A percentile compares a stretch with the other conserved stretches of the same genome.
Evolutionary conservation across 2,113 vertebrate genomes (phyloP).

Genomic region (Xiphophorus couchianus): DNA sequence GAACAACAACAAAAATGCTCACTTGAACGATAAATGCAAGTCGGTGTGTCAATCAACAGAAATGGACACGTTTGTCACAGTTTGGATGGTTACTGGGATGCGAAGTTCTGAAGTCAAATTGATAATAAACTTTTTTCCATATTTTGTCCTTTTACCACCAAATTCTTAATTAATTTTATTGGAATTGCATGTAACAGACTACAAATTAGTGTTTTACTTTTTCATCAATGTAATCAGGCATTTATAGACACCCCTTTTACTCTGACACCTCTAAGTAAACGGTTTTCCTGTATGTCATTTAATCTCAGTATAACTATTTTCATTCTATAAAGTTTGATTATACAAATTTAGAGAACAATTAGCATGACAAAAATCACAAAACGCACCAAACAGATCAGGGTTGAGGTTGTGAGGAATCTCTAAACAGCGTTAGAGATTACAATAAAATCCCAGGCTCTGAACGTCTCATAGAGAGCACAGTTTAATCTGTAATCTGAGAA

Average conservation of each 20-base stretch:
- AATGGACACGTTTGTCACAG: constrained; percentile 27
- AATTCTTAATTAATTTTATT: background rate
- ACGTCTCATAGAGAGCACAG: background rate
- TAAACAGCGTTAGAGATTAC: background rate
- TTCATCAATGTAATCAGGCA: background rate
- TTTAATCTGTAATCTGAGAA: background rate
- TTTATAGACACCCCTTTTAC: background rate
- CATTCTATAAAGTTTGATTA: background rate
- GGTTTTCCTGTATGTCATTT: no score
- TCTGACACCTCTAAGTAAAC: background rate
- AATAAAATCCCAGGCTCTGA: background rate
- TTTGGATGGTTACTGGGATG: constrained; percentile 48
- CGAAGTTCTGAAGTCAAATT: constrained; percentile 40
- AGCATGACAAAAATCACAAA: background rate
- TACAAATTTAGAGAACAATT: background rate
- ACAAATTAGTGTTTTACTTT: background rate
- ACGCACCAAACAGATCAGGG: background rate
- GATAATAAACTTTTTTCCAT: background rate
- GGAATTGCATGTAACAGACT: background rate
- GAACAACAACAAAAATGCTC: constrained; percentile 32
- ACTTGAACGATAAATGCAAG: constrained; percentile 59
- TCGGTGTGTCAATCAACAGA: background rate
- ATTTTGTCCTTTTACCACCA: background rate
- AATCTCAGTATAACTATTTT: background rate
- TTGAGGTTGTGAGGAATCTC: background rate